A percentile compares a stretch with the other conserved stretches of the same genome.
Evolutionary conservation across 1,140 invertebrate genomes (phyloP).

Genomic region (Copidosoma floridanum): DNA sequence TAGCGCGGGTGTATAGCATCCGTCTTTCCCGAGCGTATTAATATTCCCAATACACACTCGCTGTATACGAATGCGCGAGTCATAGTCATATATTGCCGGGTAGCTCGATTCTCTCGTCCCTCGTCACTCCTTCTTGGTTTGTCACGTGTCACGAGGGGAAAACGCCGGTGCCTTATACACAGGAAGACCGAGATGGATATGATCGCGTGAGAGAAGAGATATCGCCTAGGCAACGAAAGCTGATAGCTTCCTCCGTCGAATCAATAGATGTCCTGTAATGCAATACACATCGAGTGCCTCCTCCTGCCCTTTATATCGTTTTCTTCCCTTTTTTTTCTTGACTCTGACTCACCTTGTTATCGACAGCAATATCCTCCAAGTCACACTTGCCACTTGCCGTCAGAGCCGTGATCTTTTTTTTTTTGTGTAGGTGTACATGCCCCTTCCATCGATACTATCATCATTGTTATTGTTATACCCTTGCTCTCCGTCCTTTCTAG

Average conservation of each 20-base stretch:
- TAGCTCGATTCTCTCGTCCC: too few species aligned
- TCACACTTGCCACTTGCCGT: too few species aligned
- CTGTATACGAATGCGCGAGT: background rate
- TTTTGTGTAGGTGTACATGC: too few species aligned
- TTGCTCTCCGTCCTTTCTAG: background rate
- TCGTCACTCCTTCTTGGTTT: too few species aligned
- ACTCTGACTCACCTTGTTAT: conserved; percentile 9
- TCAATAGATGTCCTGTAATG: conserved; percentile 45
- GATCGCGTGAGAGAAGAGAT: conserved; percentile 43
- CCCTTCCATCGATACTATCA: too few species aligned
- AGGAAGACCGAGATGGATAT: conserved; percentile 30
- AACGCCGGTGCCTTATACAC: too few species aligned
- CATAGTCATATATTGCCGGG: background rate
- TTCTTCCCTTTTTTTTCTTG: background rate
- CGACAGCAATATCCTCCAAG: too few species aligned
- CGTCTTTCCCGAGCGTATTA: background rate
- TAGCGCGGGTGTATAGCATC: too few species aligned
- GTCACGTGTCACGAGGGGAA: too few species aligned
- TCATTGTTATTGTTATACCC: background rate
- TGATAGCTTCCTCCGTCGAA: conserved; percentile 41
- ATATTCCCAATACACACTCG: conserved; percentile 1
- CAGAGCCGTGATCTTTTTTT: too few species aligned
- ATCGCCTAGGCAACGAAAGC: conserved; percentile 51
- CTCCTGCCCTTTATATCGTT: conserved; percentile 16
- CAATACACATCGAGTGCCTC: conserved; percentile 40